phyloP scores from a whole-genome alignment of 2,888 invertebrate genomes.

The Eupithecia centaureata region DNA sequence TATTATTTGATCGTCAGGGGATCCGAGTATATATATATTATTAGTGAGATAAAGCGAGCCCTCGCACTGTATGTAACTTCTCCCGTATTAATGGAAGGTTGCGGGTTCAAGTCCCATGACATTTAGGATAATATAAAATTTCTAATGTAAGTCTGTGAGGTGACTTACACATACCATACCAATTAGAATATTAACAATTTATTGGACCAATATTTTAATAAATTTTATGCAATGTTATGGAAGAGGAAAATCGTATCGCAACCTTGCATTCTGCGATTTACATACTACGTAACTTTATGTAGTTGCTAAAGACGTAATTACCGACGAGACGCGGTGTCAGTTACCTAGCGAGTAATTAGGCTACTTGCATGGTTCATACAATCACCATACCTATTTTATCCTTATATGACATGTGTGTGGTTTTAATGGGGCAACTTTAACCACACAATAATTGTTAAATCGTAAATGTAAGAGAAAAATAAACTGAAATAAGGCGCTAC shows the following conservation, averaged over 20 bases:
- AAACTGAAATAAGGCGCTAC: too few relatives aligned
- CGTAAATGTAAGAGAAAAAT: too few relatives aligned
- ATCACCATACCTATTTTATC: neutral
- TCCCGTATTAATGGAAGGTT: too few relatives aligned
- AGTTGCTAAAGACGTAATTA: neutral
- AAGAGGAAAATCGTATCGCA: neutral
- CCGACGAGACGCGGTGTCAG: neutral
- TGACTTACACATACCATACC: too few relatives aligned
- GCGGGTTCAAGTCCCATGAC: too few relatives aligned
- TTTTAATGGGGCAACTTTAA: neutral
- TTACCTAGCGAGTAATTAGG: neutral
- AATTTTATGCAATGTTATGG: neutral
- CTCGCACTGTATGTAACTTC: too few relatives aligned
- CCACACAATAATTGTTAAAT: too few relatives aligned
- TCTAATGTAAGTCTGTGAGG: too few relatives aligned
- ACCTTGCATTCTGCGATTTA: neutral
- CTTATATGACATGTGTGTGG: neutral
- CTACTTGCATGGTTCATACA: neutral
- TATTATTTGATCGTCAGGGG: too few relatives aligned
- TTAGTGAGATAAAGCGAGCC: too few relatives aligned
- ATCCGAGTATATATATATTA: too few relatives aligned
- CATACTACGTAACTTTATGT: neutral
- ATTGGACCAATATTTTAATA: neutral
- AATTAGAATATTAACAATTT: neutral
- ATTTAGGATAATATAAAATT: too few relatives aligned